Base-by-base conservation (phyloP, 2,797 vertebrate species). In the Babyrousa celebensis region DNA sequence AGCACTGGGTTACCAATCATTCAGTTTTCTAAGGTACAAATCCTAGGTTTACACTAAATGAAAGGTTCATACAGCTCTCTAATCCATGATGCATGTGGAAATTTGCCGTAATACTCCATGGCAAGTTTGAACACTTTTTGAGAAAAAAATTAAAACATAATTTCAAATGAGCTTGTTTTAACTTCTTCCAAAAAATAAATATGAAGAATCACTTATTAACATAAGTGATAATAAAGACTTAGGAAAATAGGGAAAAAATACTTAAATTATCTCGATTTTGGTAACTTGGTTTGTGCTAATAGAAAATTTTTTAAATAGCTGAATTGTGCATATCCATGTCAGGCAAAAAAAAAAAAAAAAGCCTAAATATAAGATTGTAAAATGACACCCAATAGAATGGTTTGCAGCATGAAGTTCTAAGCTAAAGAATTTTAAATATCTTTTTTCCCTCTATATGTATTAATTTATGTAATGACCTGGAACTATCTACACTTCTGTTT, bases 1-100 rank as follows among this genome's bases (percentile, higher is more conserved):
- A 75, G 18, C 56, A 67, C 12, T 85, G 18, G 17, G 4, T 70
- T 86, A 85, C 20, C 40, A 74, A 71, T 78, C 72, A 77, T 78
- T 85, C 52, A 58, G 1, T 21, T 85, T 94, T 75, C 36, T 90
- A 5, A 77, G 58, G 5, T 91, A 85, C 40, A 90, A 87, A 94
- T 48, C 82, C 72, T 15, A 90, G 74, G 25, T 20, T 79, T 92
- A 97, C 96, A 85, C 71, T 87, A 97, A 96, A 83, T 77, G 10
- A 88, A 96, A 93, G 75, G 27, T 1, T 90, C 56, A 79, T 12
- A 14, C 60, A 94, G 67, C n/a, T 74, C 68, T 70, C 18, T 83
- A 72, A 95, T 63, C 48, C 60, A 63, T n/a, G 75, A 92, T 17
- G n/a, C 40, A 86, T 56, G 6, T 72, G 9, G 14, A 92, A 86